Percentiles rank a stretch among this genome's conserved stretches.
phyloP scores from a whole-genome alignment of 2,888 invertebrate species.

The Dryomyza anilis region DNA sequence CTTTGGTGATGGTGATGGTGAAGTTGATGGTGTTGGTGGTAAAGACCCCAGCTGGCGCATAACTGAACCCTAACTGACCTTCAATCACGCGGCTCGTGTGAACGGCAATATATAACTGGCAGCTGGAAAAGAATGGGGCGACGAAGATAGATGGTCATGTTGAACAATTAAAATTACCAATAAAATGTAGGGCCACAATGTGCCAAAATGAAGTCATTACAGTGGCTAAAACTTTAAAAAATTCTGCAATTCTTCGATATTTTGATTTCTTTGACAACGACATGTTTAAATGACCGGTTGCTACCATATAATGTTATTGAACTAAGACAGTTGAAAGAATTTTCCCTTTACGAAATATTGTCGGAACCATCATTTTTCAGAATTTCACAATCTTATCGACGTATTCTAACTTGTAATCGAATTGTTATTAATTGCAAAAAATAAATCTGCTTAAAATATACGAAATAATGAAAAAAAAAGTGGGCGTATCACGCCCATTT shows the following conservation, averaged over 20 bases:
- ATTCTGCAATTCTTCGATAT: neutral
- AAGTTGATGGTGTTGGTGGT: neutral
- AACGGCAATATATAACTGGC: constrained; percentile 4
- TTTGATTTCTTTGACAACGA: neutral
- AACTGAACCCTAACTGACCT: constrained; percentile 19
- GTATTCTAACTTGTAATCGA: too few relatives aligned
- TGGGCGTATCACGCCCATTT: too few relatives aligned
- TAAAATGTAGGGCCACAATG: neutral
- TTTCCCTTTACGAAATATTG: too few relatives aligned
- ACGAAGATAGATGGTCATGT: neutral
- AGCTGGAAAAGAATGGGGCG: neutral
- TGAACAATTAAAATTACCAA: neutral
- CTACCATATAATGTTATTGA: too few relatives aligned
- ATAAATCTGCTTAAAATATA: too few relatives aligned
- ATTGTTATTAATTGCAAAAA: too few relatives aligned
- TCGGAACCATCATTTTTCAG: too few relatives aligned
- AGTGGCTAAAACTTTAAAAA: neutral
- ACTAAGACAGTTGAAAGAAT: too few relatives aligned
- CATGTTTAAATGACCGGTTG: too few relatives aligned
- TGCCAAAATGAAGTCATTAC: neutral
- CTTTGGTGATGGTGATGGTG: neutral
- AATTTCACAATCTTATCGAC: too few relatives aligned
- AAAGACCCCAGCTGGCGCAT: neutral
- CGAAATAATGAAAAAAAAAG: too few relatives aligned
- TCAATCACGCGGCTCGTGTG: constrained; percentile 25